Base-by-base conservation (phyloP, 2,888 invertebrate species). In the Cartodere bifasciata region DNA sequence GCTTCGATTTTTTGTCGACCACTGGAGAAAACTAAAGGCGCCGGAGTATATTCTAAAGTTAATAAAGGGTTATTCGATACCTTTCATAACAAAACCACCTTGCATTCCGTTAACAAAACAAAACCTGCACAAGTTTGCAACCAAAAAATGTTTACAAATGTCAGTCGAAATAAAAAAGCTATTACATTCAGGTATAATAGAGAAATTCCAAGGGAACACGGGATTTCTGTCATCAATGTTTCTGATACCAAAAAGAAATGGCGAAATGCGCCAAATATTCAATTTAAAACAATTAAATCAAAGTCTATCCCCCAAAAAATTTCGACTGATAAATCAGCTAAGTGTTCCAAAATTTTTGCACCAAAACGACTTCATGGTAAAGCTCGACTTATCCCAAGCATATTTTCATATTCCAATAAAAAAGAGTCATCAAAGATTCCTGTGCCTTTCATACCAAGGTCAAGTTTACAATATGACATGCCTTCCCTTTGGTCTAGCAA, bases 401-500 rank as follows among this genome's bases (percentile, higher is more conserved):
- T 39, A 42, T 17, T 39, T 35, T 15, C 40, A 42, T 20, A 32
- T 42, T 6, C 35, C 40, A 2, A 13, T 38, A 16, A 35, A 33
- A 22, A 4, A 16, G 12, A 7, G 4, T 13, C 39, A 39, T 17
- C 29, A 28, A 7, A 35, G 35, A 15, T 38, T 35, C 11, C 31
- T 39, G 4, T 23, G 32, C 3, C 14, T 39, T 3, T 7, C 22
- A 3, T 29, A 23, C 29, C 11, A 23, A 4, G 20, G 20, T 2
- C 13, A 20, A 9, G 16, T 35, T 9, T 31, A n/a, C 32, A 15
- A 32, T 5, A 32, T 37, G 29, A 32, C 35, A 13, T 38, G 32
- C 10, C 41, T 46, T 1, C 45, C 48, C 6, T 17, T 17, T 20
- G 41, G 38, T 15, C 38, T 40, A 4, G 32, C 40, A 16, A 36